Conservation (phyloP, 2,797 vertebrate genomes). For the Eulemur albifrons region DNA sequence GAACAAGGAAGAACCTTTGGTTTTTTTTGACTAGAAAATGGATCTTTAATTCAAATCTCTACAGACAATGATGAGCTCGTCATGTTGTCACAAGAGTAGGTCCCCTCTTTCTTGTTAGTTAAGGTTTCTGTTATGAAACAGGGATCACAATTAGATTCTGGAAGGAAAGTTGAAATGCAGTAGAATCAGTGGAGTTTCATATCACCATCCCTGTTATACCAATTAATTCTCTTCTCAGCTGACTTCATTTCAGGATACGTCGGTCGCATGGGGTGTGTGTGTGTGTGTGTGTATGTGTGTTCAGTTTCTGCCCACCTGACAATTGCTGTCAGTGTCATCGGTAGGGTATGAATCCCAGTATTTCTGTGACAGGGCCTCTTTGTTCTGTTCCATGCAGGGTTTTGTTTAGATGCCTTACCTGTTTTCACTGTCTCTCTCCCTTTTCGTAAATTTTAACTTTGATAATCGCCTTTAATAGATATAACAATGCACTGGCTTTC, state of each 20-base stretch:
- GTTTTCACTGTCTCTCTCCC: neutral
- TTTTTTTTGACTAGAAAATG: neutral
- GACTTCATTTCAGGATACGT: neutral
- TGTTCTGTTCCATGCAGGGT: neutral
- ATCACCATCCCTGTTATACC: neutral
- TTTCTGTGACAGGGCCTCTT: neutral
- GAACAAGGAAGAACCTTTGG: neutral
- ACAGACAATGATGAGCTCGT: neutral
- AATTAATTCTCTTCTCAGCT: neutral
- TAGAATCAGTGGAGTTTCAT: neutral
- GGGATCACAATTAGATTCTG: neutral
- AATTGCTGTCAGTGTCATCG: neutral
- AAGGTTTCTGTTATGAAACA: neutral
- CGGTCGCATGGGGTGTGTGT: rapidly evolving
- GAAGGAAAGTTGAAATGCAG: neutral
- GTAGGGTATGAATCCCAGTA: too few species aligned
- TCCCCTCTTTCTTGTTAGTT: neutral
- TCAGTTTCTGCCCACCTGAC: neutral
- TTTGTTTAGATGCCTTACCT: neutral
- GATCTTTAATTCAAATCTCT: neutral
- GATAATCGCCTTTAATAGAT: neutral
- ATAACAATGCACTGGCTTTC: neutral
- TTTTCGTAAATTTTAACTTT: neutral
- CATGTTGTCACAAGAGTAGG: neutral
- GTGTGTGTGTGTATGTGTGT: neutral